Evolutionary conservation across 2,888 invertebrate genomes (phyloP).

Genomic region (Atethmia centrago): DNA sequence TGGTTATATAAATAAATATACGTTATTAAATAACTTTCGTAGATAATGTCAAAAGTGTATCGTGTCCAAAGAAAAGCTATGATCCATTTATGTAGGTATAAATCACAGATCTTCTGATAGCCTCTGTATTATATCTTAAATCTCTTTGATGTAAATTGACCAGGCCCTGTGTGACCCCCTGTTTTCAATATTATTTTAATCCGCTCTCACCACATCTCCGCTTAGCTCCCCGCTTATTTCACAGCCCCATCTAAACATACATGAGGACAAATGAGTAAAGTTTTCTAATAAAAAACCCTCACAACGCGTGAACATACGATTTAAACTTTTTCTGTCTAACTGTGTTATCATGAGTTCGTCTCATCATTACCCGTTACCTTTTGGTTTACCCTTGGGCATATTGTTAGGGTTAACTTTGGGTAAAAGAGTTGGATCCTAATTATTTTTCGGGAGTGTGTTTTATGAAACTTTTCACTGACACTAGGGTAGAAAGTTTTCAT

Average conservation of each 20-base stretch:
- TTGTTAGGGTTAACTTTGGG: conserved; percentile 30
- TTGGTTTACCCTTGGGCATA: conserved; percentile 40
- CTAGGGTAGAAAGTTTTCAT: conserved; percentile 6
- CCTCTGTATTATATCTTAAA: too few species aligned
- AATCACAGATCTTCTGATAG: too few species aligned
- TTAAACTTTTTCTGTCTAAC: conserved; percentile 61
- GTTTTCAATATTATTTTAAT: not conserved
- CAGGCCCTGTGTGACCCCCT: too few species aligned
- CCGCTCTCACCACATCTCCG: not conserved
- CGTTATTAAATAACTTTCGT: too few species aligned
- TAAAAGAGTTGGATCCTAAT: conserved; percentile 40
- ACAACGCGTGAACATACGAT: conserved; percentile 58
- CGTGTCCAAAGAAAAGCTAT: too few species aligned
- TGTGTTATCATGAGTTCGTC: conserved; percentile 55
- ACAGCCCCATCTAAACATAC: conserved; percentile 45
- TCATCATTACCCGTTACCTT: conserved; percentile 44
- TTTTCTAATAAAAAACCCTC: conserved; percentile 66
- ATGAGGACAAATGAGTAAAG: conserved; percentile 66
- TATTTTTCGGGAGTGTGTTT: conserved; percentile 40
- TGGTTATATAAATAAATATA: too few species aligned
- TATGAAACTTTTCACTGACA: conserved; percentile 34
- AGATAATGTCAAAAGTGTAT: too few species aligned
- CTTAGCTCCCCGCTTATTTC: not conserved
- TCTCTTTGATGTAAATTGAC: too few species aligned
- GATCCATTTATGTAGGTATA: too few species aligned